Base-by-base conservation (phyloP, 1,140 invertebrate genomes). In the Bombus consobrinus region DNA sequence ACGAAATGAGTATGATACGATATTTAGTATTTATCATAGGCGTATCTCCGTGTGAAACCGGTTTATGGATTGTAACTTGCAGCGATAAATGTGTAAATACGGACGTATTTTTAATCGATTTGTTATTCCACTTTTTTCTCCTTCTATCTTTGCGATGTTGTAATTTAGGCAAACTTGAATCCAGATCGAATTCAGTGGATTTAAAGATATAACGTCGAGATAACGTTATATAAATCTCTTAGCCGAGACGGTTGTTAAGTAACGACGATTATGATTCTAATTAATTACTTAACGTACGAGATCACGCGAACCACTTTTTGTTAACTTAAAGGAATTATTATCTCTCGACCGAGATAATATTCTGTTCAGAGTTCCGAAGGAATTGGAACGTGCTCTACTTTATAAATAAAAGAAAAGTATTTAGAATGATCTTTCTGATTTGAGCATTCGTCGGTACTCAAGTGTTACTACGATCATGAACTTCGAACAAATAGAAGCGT, bases 81-180 rank as follows among this genome's bases (percentile, higher is more conserved):
- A 32, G 57, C 32, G 57, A 78, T 34, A 68, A 68, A 25, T 73
- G 28, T 85, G 83, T 81, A 85, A 85, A 85, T 85, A 85, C 57
- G 53, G 74, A 39, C 74, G 39, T 80, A 79, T 41, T 73, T 81
- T 25, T 66, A n/a, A 64, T 81, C 68, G 68, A 85, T 32, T 78
- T 71, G 37, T 34, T 78, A 78, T 59, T 12, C 57, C 34, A n/a
- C 22, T 79, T 57, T 10, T 5, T 64, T 68, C 15, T 37, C 32
- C 5, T 32, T 72, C 22, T 39, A 6, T 62, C 53, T 13, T 32
- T 22, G 66, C 66, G 37, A 59, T 9, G 18, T 32, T 18, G 41
- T 62, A 9, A 72, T 32, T 43, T n/a, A 28, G 34, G 10, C 37
- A 62, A 22, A 5, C 57, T 39, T 15, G 37, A 72, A 15, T 28